phyloP scores from a whole-genome alignment of 2,797 vertebrate genomes.

The Petrocephalus schoutedeni region DNA sequence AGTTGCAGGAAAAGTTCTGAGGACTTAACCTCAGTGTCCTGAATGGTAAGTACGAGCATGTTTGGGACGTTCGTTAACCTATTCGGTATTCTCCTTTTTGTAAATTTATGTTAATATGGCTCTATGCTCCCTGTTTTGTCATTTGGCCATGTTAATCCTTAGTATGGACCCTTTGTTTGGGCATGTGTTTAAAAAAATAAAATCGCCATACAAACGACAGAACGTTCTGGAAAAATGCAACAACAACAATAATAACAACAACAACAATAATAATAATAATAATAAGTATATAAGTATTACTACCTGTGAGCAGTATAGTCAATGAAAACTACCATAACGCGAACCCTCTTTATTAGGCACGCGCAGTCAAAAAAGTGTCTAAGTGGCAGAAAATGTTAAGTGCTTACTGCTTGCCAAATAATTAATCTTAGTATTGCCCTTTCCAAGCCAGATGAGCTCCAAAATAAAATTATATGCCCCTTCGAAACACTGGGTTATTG shows the following conservation, averaged over 20 bases:
- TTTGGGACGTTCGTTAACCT: too few species aligned
- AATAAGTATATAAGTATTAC: background rate
- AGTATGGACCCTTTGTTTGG: background rate
- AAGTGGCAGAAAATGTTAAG: background rate
- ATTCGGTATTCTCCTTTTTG: background rate
- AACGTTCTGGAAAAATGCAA: background rate
- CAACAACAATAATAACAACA: background rate
- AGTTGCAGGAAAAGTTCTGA: too few species aligned
- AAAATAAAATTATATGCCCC: conserved; percentile 22
- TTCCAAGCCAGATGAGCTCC: conserved; percentile 40
- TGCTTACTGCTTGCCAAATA: conserved; percentile 32
- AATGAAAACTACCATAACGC: background rate
- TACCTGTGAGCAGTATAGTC: background rate
- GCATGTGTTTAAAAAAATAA: too few species aligned
- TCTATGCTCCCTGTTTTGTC: background rate
- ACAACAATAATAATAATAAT: background rate
- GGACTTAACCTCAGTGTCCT: too few species aligned
- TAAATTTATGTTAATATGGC: background rate
- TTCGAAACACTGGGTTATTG: conserved; percentile 48
- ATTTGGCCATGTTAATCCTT: background rate
- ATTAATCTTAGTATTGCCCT: conserved; percentile 61
- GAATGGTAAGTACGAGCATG: too few species aligned
- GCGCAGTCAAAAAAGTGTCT: background rate
- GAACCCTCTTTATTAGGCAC: background rate
- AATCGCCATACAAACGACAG: background rate